Base-by-base conservation (phyloP, 2,888 invertebrate species). In the Dicyrtomina minuta region DNA sequence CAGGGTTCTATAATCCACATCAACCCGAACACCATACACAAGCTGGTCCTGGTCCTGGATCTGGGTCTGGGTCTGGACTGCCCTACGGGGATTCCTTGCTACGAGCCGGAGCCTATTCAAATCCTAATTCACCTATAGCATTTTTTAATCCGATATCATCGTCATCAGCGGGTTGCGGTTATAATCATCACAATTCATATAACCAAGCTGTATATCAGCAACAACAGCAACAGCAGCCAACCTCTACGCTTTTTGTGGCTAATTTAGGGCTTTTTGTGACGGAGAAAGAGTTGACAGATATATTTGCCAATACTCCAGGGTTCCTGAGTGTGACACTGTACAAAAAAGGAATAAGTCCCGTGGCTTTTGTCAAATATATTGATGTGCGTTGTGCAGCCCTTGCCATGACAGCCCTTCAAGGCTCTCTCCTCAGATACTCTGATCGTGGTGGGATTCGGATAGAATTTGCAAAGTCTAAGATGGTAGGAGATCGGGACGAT, bases 381-480 rank as follows among this genome's bases (percentile, higher is more conserved):
- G 93, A 93, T 86, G 88, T 95, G 81, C 86, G 89, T 81, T 92
- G 90, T 84, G 97, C 98, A 81, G 88, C 91, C 82, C 89, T 91
- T 81, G 96, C 96, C 81, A 89, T 96, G 90, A 89, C 89, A 82
- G 88, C 92, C 81, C 90, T 97, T 81, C 96, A 98, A 85, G 97
- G 96, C 83, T 92, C 93, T 84, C 90, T 92, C 85, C 90, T 96
- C 81, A 90, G 95, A 84, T 94, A 95, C 84, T 96, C 96, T 79
- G 93, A 93, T 82, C 92, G 96, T 83, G 96, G 96, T 80, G 95
- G 96, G 82, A 95, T 98, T 84, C 91, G 96, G 84, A 96, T 98
- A 85, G 97, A 98, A 87, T 98, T 92, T 88, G 97, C 97, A 84
- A 93, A 95, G 87, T 94, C 92, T 86, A 96, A 96, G 89, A 96